Percentiles rank a stretch among this genome's conserved stretches.
These are phyloP conservation scores for Sebastes trivittatus DNA, from an alignment of 2,797 vertebrate genomes.

Conservation along the genomic window DNA sequence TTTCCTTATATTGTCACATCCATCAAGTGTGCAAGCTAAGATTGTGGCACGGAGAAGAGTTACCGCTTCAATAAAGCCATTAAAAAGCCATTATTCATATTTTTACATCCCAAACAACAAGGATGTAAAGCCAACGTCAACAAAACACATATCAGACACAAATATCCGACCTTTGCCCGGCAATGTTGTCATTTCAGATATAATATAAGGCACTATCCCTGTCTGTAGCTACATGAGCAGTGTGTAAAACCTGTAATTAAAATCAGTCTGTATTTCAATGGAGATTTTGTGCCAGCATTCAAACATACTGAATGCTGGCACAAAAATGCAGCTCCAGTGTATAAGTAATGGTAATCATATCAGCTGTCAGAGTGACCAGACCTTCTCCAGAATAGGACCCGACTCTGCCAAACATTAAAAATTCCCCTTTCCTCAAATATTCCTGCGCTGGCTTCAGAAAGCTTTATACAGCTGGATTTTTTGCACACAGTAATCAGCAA, in stretches of 20 bases:
- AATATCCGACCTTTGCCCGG: background rate
- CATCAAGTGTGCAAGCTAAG: background rate
- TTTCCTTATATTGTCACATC: background rate
- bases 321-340: background rate
- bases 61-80: background rate
- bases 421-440: background rate
- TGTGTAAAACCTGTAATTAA: constrained; percentile 1
- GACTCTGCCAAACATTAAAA: constrained; percentile 1
- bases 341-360: background rate
- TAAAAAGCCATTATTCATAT: background rate
- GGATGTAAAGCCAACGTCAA: background rate
- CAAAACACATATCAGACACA: background rate
- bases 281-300: background rate
- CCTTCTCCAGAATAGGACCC: background rate
- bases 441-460: background rate
- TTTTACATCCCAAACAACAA: background rate
- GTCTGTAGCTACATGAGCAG: background rate
- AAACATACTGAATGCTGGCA: background rate
- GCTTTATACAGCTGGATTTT: constrained; percentile 3
- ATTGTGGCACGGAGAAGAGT: background rate
- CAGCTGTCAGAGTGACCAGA: background rate
- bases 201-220: background rate
- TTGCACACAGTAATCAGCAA: constrained; percentile 2
- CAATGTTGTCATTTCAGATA: background rate
- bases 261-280: background rate